Conservation (phyloP, 1,140 invertebrate species). For the Drosophila funebris region DNA sequence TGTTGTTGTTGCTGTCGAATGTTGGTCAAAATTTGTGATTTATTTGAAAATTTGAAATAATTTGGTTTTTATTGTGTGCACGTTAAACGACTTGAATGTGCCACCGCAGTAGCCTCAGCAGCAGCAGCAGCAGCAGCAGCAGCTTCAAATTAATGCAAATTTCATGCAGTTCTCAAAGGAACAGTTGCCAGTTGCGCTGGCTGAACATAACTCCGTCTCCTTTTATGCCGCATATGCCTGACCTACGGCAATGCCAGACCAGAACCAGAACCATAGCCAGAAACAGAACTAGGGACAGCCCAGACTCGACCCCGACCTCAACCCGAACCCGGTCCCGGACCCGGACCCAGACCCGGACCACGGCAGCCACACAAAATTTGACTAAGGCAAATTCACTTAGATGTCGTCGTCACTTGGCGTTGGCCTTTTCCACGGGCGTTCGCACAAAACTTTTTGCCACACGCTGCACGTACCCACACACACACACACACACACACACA, state of each 20-base stretch:
- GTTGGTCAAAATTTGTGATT: slow-evolving; percentile 72
- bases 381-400: slow-evolving; percentile 77
- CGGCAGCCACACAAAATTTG: slow-evolving; percentile 63
- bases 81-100: slow-evolving; percentile 42
- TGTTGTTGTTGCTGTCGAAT: slow-evolving; percentile 19
- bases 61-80: slow-evolving; percentile 63
- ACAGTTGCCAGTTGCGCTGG: slow-evolving; percentile 35
- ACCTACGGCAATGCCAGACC: slow-evolving; percentile 67
- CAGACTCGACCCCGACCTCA: not conserved
- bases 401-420: slow-evolving; percentile 30
- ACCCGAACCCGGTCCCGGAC: not conserved
- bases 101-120: not conserved
- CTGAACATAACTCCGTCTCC: not conserved
- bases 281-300: too few species aligned
- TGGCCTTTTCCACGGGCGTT: slow-evolving; percentile 58
- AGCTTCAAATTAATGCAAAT: slow-evolving; percentile 65
- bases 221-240: slow-evolving; percentile 44
- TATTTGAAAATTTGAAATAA: slow-evolving; percentile 70
- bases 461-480: slow-evolving; percentile 15
- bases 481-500: not conserved
- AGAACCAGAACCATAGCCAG: too few species aligned
- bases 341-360: not conserved
- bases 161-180: slow-evolving; percentile 52
- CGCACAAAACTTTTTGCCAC: slow-evolving; percentile 62
- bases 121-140: not conserved